Evolutionary conservation across 2,113 vertebrate genomes (phyloP), one percentile per base, ranked within the genome.

Genomic region (Istiophorus platypterus): DNA sequence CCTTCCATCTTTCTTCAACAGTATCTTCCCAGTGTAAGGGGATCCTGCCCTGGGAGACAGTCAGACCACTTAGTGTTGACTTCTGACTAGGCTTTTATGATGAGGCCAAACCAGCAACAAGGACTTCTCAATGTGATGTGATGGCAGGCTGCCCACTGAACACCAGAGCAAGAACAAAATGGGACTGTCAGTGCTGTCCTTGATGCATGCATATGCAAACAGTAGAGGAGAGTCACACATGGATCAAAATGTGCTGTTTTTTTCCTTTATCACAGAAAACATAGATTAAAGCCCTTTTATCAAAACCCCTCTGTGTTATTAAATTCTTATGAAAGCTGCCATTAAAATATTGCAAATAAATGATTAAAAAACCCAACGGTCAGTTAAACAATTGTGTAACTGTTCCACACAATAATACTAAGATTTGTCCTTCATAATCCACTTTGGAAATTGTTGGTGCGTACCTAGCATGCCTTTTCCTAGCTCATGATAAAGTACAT

Each of bases 41-140:
- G 89, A 92, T 90, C 76, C 86, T 82, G 89, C 85, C 89, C 73
- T 74, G 74, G 66, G 88, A 91, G 90, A 88, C 89, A 77, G 81
- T 66, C 59, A 29, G 76, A 85, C 90, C 92, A 93, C 88, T 94
- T 91, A 92, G 87, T 49, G 83, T 78, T 88, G 92, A 92, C 87
- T 89, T 88, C 85, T 81, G 76, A 90, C 85, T 67, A 75, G 79
- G 76, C 70, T 76, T 86, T 88, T 59, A 71, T 37, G 83, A 71
- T 73, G 76, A 81, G 86, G 91, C 90, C 92, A 92, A 80, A 45
- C 66, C 34, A 76, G 79, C 82, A 91, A 91, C 85, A 92, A 90
- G 91, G 80, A 78, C 80, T 84, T 82, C 81, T 91, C 85, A 93
- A 80, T 85, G 91, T 81, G 84, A 81, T 12, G 39, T 6, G 54